Conservation (phyloP, 1,140 invertebrate species). For the Rhyzopertha dominica region DNA sequence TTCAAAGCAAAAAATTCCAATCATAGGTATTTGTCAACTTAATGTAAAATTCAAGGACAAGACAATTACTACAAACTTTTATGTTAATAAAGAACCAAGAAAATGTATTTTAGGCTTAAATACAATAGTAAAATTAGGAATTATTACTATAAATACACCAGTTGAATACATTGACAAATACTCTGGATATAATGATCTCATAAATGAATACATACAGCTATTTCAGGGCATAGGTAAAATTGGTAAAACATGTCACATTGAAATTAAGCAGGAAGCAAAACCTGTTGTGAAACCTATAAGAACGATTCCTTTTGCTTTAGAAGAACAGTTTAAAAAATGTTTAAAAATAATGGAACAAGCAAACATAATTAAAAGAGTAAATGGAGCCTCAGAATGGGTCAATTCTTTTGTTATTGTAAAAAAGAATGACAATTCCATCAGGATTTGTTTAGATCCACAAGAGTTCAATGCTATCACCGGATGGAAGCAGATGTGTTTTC, state of each 20-base stretch:
- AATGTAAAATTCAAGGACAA: conserved; percentile 11
- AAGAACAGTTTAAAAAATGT: conserved; percentile 21
- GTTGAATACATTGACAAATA: conserved; percentile 3
- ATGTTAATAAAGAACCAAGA: conserved; percentile 8
- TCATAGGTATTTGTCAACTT: conserved; percentile 13
- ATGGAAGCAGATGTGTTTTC: too few relatives aligned
- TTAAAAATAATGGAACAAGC: conserved; percentile 23
- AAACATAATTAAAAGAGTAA: conserved; percentile 34
- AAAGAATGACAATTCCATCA: conserved; percentile 40
- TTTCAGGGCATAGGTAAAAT: conserved; percentile 10
- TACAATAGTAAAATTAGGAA: conserved; percentile 4
- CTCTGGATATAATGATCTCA: conserved; percentile 3
- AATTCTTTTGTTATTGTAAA: conserved; percentile 41
- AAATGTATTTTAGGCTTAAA: conserved; percentile 2
- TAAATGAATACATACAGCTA: conserved; percentile 10
- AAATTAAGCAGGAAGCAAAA: conserved; percentile 9
- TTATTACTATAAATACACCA: conserved; percentile 12
- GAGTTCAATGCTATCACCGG: too few relatives aligned
- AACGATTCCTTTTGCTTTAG: conserved; percentile 17
- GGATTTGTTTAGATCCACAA: conserved; percentile 45
- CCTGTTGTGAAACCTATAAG: conserved; percentile 10
- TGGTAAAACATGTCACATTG: conserved; percentile 6
- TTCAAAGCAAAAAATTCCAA: conserved; percentile 12
- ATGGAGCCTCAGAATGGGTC: conserved; percentile 41
- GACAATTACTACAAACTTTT: conserved; percentile 11